phyloP scores from a whole-genome alignment of 2,888 invertebrate species.

The Tillus elongatus region DNA sequence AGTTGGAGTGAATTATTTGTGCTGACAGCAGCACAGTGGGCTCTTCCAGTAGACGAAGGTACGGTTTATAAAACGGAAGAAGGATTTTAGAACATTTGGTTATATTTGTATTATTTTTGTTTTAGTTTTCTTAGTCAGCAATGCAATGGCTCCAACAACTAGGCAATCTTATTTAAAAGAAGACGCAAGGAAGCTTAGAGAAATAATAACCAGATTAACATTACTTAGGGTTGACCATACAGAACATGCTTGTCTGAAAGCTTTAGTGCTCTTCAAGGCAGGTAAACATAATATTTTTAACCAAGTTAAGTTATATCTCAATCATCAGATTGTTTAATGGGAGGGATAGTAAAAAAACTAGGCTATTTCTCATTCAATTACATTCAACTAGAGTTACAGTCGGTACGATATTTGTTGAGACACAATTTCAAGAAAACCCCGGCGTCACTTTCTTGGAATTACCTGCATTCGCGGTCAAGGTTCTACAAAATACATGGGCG shows the following conservation, averaged over 20 bases:
- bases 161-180: conserved; percentile 48
- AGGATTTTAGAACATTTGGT: background rate
- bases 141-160: conserved; percentile 44
- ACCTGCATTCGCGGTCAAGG: too few species aligned
- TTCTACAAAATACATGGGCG: too few species aligned
- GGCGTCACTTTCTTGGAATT: too few species aligned
- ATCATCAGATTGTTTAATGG: too few species aligned
- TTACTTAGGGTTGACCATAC: conserved; percentile 65
- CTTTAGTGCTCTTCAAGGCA: conserved; percentile 70
- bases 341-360: too few species aligned
- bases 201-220: conserved; percentile 56
- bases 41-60: conserved; percentile 67
- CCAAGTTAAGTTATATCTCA: too few species aligned
- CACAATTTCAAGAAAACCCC: too few species aligned
- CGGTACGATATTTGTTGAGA: too few species aligned
- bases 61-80: conserved; percentile 17
- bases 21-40: conserved; percentile 74
- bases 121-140: conserved; percentile 34
- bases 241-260: conserved; percentile 79
- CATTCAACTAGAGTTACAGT: too few species aligned
- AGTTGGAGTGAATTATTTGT: conserved; percentile 81
- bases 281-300: conserved; percentile 49
- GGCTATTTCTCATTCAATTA: too few species aligned
- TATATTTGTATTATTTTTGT: conserved; percentile 8
- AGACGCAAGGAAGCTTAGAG: conserved; percentile 52